These are phyloP conservation scores for Drosophila paranaensis DNA, from an alignment of 2,888 invertebrate genomes.

Conservation along the genomic window DNA sequence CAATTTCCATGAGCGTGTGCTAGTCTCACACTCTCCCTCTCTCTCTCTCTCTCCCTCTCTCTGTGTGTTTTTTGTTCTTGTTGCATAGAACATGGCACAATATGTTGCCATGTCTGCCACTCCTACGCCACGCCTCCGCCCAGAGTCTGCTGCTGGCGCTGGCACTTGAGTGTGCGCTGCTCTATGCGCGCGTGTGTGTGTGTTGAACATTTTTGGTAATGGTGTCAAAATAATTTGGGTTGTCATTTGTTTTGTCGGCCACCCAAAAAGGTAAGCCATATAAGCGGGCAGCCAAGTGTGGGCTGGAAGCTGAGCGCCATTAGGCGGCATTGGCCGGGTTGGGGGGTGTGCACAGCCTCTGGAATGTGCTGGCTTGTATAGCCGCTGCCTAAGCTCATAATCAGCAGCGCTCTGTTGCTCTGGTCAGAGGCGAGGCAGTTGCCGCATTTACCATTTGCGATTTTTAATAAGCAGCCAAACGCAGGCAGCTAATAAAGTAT, in stretches of 20 bases:
- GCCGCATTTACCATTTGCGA: conserved; percentile 50
- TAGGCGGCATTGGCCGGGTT: no score
- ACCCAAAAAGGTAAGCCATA: conserved; percentile 57
- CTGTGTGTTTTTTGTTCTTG: conserved; percentile 39
- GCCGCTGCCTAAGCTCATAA: conserved; percentile 47
- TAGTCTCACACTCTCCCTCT: conserved; percentile 4
- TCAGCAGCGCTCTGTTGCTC: conserved; percentile 32
- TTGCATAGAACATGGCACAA: conserved; percentile 73
- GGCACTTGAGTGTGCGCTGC: conserved; percentile 48
- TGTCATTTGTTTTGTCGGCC: conserved; percentile 69
- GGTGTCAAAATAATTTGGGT: conserved; percentile 78
- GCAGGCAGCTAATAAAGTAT: conserved; percentile 52
- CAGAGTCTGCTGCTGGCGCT: conserved; percentile 49
- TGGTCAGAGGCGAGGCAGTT: conserved; percentile 28
- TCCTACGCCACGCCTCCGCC: conserved; percentile 29
- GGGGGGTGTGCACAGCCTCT: neutral
- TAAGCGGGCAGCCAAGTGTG: conserved; percentile 18
- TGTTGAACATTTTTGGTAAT: conserved; percentile 65
- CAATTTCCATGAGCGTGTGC: conserved; percentile 52
- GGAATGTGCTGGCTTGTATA: conserved; percentile 12
- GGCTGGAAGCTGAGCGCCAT: neutral
- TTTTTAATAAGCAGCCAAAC: conserved; percentile 60
- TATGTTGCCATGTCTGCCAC: conserved; percentile 74
- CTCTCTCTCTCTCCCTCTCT: conserved; percentile 18
- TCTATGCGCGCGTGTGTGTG: conserved; percentile 30